These are phyloP conservation scores for Gorsachius goisagi DNA, from an alignment of 2,113 vertebrate species.

Conservation along the genomic window DNA sequence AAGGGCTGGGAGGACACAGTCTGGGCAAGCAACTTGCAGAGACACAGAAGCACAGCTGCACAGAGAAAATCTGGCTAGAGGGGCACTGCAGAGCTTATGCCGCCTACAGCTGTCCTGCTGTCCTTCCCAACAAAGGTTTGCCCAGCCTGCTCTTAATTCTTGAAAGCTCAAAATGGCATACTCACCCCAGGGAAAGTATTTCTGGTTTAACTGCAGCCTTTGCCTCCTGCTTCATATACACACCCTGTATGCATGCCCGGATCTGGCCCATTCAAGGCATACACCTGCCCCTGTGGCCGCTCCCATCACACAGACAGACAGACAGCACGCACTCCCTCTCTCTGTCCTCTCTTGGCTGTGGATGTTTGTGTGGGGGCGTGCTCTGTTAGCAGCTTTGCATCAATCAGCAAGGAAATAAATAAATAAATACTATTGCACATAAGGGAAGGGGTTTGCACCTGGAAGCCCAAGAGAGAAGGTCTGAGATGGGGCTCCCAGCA, in stretches of 20 bases:
- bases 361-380: neutral
- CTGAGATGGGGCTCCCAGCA: neutral
- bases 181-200: neutral
- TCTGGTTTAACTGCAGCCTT: neutral
- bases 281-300: neutral
- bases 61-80: neutral
- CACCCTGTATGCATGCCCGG: fast-evolving
- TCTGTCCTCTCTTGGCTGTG: fast-evolving
- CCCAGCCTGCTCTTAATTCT: neutral
- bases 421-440: slow-evolving; percentile 57
- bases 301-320: neutral
- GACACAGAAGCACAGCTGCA: neutral
- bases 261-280: fast-evolving
- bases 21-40: neutral
- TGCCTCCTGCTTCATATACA: neutral
- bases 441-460: neutral
- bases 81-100: neutral
- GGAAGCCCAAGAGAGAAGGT: neutral
- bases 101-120: neutral
- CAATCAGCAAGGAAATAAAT: slow-evolving; percentile 49
- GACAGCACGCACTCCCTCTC: neutral
- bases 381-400: slow-evolving; percentile 29
- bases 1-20: neutral
- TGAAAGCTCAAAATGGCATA: neutral
- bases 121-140: neutral